A percentile compares a stretch with the other conserved stretches of the same genome.
phyloP scores from a whole-genome alignment of 2,888 invertebrate species.

The Drosophila lacicola region DNA sequence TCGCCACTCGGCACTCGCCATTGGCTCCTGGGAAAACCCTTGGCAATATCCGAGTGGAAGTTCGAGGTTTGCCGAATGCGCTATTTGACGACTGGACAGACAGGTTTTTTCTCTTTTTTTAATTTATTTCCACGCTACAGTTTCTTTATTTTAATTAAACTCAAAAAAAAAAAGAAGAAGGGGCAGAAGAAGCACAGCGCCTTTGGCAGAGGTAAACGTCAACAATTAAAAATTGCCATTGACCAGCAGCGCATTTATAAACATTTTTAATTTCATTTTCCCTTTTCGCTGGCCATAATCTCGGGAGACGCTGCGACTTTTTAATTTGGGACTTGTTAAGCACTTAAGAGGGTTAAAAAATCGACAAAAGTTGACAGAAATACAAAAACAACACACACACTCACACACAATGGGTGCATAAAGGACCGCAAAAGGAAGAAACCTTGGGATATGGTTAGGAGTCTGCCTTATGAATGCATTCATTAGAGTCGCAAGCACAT shows the following conservation, averaged over 20 bases:
- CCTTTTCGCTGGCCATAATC: constrained; percentile 55
- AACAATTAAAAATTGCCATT: constrained; percentile 74
- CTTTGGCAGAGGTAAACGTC: constrained; percentile 39
- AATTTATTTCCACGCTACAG: constrained; percentile 48
- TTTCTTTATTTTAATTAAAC: constrained; percentile 56
- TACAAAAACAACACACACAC: constrained; percentile 2
- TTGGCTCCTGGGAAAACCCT: constrained; percentile 8
- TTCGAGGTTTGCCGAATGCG: constrained; percentile 27
- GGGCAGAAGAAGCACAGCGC: neutral
- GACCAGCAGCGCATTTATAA: constrained; percentile 76
- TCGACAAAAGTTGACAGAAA: constrained; percentile 73
- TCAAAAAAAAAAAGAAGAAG: constrained; percentile 4
- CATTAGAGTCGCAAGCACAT: constrained; percentile 52
- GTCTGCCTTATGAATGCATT: constrained; percentile 67
- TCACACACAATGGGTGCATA: constrained; percentile 15
- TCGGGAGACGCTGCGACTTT: constrained; percentile 71
- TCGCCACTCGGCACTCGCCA: neutral
- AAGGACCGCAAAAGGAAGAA: constrained; percentile 53
- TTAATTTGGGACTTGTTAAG: constrained; percentile 82
- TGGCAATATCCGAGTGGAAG: constrained; percentile 12
- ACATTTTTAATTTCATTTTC: constrained; percentile 58
- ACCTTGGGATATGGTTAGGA: constrained; percentile 28
- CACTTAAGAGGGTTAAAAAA: constrained; percentile 81
- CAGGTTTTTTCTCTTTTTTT: constrained; percentile 16
- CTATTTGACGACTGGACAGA: constrained; percentile 44